Evolutionary conservation across 1,140 invertebrate genomes (phyloP), one percentile per base, ranked within the genome.

Genomic region (Monochamus saltuarius): DNA sequence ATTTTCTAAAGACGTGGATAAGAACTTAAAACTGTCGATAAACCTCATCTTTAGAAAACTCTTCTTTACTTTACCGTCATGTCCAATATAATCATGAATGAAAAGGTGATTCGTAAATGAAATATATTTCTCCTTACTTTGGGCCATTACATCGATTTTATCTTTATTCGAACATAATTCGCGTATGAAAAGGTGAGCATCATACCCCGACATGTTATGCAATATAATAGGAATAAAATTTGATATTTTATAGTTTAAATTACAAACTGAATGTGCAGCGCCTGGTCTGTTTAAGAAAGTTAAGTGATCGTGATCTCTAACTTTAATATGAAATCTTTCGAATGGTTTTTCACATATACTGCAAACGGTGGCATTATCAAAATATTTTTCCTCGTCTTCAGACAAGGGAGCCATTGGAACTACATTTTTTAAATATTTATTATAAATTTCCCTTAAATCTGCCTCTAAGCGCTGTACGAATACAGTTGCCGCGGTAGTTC

Each of bases 11-110:
- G 70, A 45, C 4, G 57, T 59, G 19, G 61, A 16, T 61, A 75
- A 64, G 53, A 75, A 75, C 52, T 63, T 43, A 67, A 66, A 73
- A 29, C 67, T 70, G 59, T 74, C 73, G 29, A 74, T 38, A 63
- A 75, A 76, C 29, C 67, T 49, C 34, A 75, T 51, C 56, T 61
- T 60, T 10, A 71, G 16, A 59, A 45, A 61, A 17, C 47, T 51
- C 42, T n/a, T n/a, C n/a, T 55, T 46, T 11, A 16, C 14, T 35
- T 50, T 62, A 1, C 22, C 38, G 47, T 49, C 13, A 4, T 42
- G 6, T 13, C 52, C 49, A n/a, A 29, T 9, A 53, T 17, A 46
- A 38, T 62, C n/a, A 53, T 59, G 35, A 22, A 69, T 49, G 13
- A 36, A 10, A 57, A 72, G 56, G 35, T 61, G 34, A 62, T 71